These are phyloP conservation scores for Morelia viridis DNA, from an alignment of 2,797 vertebrate species.

Conservation along the genomic window DNA sequence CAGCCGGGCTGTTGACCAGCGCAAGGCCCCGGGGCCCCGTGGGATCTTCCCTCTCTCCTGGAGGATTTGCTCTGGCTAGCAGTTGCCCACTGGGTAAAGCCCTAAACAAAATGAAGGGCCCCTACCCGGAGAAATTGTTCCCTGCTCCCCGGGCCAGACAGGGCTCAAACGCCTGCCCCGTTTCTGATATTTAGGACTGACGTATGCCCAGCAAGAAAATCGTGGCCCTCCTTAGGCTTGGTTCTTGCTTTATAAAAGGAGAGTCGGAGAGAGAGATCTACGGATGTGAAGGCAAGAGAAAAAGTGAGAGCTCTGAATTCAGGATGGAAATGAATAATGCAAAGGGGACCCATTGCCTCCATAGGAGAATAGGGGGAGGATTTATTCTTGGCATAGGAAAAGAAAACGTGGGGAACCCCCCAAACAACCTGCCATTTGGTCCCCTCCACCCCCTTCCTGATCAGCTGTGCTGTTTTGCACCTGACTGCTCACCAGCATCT, in stretches of 20 bases:
- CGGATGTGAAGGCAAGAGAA: background rate
- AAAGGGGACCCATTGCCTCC: background rate
- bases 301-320: background rate
- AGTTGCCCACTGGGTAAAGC: background rate
- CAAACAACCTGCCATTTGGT: too few species aligned
- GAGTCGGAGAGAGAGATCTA: background rate
- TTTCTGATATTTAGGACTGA: background rate
- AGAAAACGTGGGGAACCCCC: background rate
- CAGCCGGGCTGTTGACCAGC: too few species aligned
- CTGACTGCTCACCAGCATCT: background rate
- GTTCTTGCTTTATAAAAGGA: too few species aligned
- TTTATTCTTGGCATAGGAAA: background rate
- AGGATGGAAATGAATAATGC: constrained; percentile 3
- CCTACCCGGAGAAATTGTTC: background rate
- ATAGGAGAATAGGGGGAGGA: too few species aligned
- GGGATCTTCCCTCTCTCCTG: background rate
- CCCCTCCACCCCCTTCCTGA: background rate
- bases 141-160: background rate
- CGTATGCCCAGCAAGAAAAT: background rate
- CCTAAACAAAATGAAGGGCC: background rate
- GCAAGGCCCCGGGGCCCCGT: background rate
- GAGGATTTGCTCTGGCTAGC: background rate
- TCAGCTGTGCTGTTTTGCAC: too few species aligned
- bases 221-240: background rate
- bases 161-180: background rate